A percentile compares a stretch with the other conserved stretches of the same genome.
Conservation (phyloP, 2,888 invertebrate genomes). For the Eupithecia subfuscata region DNA sequence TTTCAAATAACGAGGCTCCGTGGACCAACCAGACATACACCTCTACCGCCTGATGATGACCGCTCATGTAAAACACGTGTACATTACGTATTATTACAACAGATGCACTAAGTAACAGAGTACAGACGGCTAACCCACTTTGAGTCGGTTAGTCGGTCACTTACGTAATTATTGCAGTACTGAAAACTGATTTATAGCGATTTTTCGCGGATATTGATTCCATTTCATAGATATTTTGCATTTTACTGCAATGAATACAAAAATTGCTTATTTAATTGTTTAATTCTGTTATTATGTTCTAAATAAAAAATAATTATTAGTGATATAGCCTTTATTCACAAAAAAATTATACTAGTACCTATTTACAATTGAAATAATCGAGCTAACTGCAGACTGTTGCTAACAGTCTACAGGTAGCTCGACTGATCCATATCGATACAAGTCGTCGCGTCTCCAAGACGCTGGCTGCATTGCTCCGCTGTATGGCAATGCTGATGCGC, state of each 20-base stretch:
- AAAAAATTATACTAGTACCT: no score
- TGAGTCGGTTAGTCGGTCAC: conserved; percentile 26
- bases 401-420: no score
- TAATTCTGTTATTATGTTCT: no score
- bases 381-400: no score
- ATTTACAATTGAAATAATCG: no score
- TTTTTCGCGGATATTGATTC: neutral
- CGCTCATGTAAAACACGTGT: neutral
- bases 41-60: neutral
- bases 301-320: no score
- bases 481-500: no score
- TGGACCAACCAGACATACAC: neutral
- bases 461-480: no score
- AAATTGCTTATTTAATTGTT: neutral
- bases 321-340: no score
- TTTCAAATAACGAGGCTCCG: neutral
- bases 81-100: neutral
- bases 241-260: neutral
- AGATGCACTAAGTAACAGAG: conserved; percentile 20
- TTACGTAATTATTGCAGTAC: conserved; percentile 22
- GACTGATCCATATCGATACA: no score
- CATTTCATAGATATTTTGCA: neutral
- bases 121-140: conserved; percentile 26
- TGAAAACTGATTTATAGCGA: conserved; percentile 10
- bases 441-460: no score